These are phyloP conservation scores for Alexandromys fortis DNA, from an alignment of 2,113 vertebrate genomes.

Conservation along the genomic window DNA sequence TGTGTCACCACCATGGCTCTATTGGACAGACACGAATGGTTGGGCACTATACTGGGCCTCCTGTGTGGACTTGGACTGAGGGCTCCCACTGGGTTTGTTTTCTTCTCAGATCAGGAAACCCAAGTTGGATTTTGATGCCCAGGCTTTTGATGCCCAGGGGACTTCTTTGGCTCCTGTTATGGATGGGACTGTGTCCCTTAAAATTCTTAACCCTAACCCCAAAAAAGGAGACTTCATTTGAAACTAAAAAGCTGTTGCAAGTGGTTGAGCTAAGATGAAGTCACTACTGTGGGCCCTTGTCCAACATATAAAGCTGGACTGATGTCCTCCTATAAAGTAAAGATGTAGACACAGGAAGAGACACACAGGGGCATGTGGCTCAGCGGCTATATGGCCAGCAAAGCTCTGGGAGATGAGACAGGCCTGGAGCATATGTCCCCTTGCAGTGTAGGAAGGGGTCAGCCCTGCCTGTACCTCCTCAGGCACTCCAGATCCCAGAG, in stretches of 20 bases:
- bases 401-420: neutral
- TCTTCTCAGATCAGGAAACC: accelerated
- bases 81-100: accelerated
- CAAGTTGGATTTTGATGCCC: accelerated
- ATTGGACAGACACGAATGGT: accelerated
- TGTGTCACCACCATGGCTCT: accelerated
- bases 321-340: accelerated
- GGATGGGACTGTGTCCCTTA: accelerated
- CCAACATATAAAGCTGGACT: accelerated
- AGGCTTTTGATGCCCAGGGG: accelerated
- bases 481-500: neutral
- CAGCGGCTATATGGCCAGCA: neutral
- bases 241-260: neutral
- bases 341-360: accelerated
- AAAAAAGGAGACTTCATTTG: neutral
- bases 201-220: too few species aligned
- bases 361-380: accelerated
- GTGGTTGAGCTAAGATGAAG: neutral
- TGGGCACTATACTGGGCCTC: accelerated
- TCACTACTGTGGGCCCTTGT: accelerated
- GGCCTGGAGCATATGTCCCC: too few species aligned
- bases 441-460: accelerated
- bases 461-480: accelerated
- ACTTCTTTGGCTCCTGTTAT: accelerated
- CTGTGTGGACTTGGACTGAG: neutral